Evolutionary conservation across 2,888 invertebrate species (phyloP).

Genomic region (Agriotes lineatus): DNA sequence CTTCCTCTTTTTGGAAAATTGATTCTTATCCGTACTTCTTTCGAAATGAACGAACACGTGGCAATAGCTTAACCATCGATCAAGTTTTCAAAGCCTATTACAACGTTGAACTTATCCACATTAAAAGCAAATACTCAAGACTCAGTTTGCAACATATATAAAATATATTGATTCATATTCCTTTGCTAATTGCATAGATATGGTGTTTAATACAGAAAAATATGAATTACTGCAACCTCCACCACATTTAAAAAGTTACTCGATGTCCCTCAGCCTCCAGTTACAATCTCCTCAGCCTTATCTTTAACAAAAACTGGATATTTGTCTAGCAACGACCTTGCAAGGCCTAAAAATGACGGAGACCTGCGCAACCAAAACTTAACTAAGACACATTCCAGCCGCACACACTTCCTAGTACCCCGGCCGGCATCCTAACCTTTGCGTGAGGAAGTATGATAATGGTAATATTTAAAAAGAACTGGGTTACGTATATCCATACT

Average conservation of each 20-base stretch:
- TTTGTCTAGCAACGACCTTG: neutral
- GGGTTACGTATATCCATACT: neutral
- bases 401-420: neutral
- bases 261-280: constrained; percentile 1
- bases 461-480: neutral
- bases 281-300: neutral
- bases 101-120: too few relatives aligned
- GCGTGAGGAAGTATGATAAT: neutral
- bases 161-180: too few relatives aligned
- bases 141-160: too few relatives aligned
- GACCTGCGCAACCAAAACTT: neutral
- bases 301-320: constrained; percentile 12
- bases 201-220: too few relatives aligned
- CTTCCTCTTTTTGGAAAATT: too few relatives aligned
- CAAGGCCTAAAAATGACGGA: neutral
- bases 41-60: too few relatives aligned
- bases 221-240: neutral
- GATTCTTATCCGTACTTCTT: too few relatives aligned
- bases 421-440: neutral
- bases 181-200: too few relatives aligned
- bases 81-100: too few relatives aligned
- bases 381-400: neutral
- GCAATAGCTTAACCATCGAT: too few relatives aligned
- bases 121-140: too few relatives aligned
- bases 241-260: constrained; percentile 11